These are phyloP conservation scores for Esox lucius DNA, from an alignment of 2,797 vertebrate genomes.

Conservation along the genomic window DNA sequence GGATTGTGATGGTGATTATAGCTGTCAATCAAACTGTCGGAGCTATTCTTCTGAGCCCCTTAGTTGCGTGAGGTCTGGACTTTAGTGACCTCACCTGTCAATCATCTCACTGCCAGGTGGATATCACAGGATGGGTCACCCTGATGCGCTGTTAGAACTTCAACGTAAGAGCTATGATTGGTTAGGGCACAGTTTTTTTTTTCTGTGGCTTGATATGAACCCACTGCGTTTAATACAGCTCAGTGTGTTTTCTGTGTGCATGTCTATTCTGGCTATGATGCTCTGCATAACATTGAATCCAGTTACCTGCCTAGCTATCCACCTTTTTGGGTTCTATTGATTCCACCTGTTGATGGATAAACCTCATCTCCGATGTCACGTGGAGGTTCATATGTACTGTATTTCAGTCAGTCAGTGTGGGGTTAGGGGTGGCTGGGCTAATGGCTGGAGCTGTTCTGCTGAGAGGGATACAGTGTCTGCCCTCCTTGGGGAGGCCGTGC, in stretches of 20 bases:
- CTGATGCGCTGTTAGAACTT: background rate
- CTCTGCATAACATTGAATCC: background rate
- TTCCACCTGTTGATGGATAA: background rate
- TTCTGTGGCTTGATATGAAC: background rate
- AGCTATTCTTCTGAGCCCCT: background rate
- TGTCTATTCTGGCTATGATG: background rate
- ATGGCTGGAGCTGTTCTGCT: conserved; percentile 37
- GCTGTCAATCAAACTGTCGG: background rate
- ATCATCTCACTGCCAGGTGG: background rate
- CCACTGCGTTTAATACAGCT: background rate
- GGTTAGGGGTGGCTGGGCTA: conserved; percentile 23
- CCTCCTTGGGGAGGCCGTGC: conserved; percentile 22
- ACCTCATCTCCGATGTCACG: background rate
- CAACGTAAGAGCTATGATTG: background rate
- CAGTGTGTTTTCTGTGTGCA: background rate
- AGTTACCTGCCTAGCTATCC: background rate
- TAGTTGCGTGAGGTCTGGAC: background rate
- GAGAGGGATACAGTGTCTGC: conserved; percentile 27
- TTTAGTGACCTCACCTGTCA: background rate
- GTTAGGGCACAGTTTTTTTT: background rate
- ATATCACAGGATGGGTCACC: background rate
- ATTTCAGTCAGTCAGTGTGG: background rate
- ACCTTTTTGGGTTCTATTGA: background rate
- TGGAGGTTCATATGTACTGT: background rate
- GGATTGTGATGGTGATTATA: background rate